Conservation (phyloP, 2,113 vertebrate species). For the Cercocebus atys region DNA sequence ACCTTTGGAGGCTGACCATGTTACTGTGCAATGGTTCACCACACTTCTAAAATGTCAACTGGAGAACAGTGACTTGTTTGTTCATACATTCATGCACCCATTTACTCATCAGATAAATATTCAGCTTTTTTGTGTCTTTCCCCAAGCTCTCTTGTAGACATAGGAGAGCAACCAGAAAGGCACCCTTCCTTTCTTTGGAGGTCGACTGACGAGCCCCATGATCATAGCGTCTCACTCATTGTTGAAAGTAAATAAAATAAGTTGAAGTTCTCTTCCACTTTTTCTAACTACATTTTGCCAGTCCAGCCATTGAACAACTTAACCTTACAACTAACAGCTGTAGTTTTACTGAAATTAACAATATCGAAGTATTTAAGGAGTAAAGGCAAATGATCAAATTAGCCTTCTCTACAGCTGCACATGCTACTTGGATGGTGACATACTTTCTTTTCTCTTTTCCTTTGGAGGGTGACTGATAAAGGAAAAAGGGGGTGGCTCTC, state of each 20-base stretch:
- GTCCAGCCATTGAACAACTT: neutral
- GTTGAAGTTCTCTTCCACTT: neutral
- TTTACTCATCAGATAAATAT: neutral
- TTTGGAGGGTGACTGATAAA: neutral
- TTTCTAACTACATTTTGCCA: neutral
- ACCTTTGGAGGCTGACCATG: constrained; percentile 14
- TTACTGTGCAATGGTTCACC: neutral
- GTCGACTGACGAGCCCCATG: neutral
- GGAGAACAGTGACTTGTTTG: neutral
- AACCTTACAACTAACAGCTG: neutral
- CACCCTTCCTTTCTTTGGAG: neutral
- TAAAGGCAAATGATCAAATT: constrained; percentile 50
- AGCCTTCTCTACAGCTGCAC: constrained; percentile 26
- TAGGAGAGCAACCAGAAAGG: neutral
- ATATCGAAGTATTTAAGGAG: constrained; percentile 28
- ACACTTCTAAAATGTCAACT: neutral
- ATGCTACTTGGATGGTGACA: neutral
- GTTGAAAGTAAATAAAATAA: constrained; percentile 28
- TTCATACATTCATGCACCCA: neutral
- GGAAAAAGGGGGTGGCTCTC: constrained; percentile 38
- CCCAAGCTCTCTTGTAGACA: neutral
- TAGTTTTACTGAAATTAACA: constrained; percentile 34
- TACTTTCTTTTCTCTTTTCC: neutral
- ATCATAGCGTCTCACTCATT: neutral
- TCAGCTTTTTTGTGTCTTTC: neutral